Evolutionary conservation across 1,140 invertebrate genomes (phyloP).

Genomic region (Drosophila obscura): DNA sequence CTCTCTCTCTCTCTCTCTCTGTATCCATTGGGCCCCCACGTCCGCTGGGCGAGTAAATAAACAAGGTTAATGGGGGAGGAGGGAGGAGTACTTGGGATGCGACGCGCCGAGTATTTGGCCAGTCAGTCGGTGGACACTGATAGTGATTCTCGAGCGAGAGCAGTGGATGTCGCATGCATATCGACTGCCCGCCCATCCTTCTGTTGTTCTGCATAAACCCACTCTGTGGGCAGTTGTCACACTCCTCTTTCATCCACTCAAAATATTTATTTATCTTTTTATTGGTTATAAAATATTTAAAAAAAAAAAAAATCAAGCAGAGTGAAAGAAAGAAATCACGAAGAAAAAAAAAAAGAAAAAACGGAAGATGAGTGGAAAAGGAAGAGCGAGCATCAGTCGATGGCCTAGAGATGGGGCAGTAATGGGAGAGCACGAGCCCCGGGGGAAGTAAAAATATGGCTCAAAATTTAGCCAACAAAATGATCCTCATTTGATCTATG

Average conservation of each 20-base stretch:
- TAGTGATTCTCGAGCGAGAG: constrained; percentile 45
- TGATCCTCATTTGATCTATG: no score
- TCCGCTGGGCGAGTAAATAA: constrained; percentile 36
- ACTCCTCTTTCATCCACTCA: constrained; percentile 14
- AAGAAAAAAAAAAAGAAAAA: no score
- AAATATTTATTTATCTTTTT: constrained; percentile 40
- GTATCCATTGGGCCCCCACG: not conserved
- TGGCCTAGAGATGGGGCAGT: no score
- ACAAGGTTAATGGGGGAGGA: constrained; percentile 21
- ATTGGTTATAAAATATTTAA: constrained; percentile 45
- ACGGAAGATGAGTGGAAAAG: not conserved
- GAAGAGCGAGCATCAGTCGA: constrained; percentile 5
- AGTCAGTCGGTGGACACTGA: constrained; percentile 47
- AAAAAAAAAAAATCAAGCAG: no score
- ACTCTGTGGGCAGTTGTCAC: constrained; percentile 30
- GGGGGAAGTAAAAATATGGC: no score
- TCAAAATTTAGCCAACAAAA: no score
- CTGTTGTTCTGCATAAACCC: constrained; percentile 27
- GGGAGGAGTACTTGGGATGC: not conserved
- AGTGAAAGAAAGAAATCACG: no score
- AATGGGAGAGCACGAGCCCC: no score
- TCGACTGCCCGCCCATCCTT: constrained; percentile 16
- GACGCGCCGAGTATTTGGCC: constrained; percentile 40
- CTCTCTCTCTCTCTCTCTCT: not conserved
- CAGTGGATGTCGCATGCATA: constrained; percentile 1